Percentiles rank a stretch among this genome's conserved stretches.
Evolutionary conservation across 2,888 invertebrate species (phyloP).

Genomic region (Drosophila nigricruria): DNA sequence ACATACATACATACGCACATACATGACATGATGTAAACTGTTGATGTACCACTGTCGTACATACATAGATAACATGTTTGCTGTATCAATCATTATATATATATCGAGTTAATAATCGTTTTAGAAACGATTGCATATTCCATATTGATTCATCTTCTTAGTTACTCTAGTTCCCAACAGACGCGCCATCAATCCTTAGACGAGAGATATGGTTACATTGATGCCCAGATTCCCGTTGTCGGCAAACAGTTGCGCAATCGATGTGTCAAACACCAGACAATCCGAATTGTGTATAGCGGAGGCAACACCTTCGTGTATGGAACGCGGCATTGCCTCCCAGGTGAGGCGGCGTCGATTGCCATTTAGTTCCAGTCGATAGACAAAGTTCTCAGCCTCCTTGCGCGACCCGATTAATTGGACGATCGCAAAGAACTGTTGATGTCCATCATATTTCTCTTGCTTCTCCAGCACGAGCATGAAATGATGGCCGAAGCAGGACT

Average conservation of each 20-base stretch:
- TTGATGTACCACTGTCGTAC: conserved; percentile 17
- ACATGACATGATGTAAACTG: conserved; percentile 16
- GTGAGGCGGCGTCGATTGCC: conserved; percentile 97
- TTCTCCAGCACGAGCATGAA: conserved; percentile 99
- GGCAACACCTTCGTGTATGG: conserved; percentile 99
- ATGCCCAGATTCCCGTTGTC: conserved; percentile 99
- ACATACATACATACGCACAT: conserved; percentile 37
- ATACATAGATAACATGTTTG: conserved; percentile 15
- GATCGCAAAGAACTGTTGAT: conserved; percentile 98
- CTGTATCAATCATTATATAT: neutral
- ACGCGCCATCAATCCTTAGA: conserved; percentile 84
- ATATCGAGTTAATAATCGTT: conserved; percentile 50
- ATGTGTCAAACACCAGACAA: conserved; percentile 99
- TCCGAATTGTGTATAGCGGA: conserved; percentile 99
- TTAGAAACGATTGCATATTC: conserved; percentile 63
- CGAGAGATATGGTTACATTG: conserved; percentile 99
- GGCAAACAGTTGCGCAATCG: conserved; percentile 98
- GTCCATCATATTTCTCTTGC: conserved; percentile 98
- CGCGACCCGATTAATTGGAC: conserved; percentile 99
- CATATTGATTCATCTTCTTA: conserved; percentile 5
- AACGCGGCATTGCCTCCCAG: conserved; percentile 99
- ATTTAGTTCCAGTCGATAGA: conserved; percentile 98
- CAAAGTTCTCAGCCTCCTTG: conserved; percentile 99
- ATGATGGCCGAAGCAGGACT: conserved; percentile 99
- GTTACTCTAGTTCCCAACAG: neutral